Base-by-base conservation (phyloP, 2,113 vertebrate species). In the Triplophysa dalaica region DNA sequence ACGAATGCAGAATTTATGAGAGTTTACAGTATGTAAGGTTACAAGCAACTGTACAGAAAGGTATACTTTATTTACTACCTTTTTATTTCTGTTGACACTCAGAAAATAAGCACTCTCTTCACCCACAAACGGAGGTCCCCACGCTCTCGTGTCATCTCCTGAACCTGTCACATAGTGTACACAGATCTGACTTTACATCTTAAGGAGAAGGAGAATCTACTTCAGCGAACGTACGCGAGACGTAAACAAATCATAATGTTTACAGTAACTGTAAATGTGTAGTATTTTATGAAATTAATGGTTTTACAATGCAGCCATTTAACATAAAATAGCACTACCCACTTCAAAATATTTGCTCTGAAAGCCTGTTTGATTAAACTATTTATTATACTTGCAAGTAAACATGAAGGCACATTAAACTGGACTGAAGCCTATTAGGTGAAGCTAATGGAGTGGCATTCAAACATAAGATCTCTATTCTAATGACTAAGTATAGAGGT, bases 51-150 rank as follows among this genome's bases (percentile, higher is more conserved):
- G 8, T 61, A 8, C 4, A 26, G 14, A 48, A 19, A 17, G 50
- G 4, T 52, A 52, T 52, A 52, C 17, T 17, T 17, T 45, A 11
- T 45, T 33, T 60, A 60, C 58, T 62, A 96, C 95, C 91, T 98
- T 97, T 86, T 99, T 98, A 88, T 99, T 99, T 75, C 96, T 91
- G 86, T 99, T 99, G 85, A 99, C 89, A 81, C 97, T 99, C 63
- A 99, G 95, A 92, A 97, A 99, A 85, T 99, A 98, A 83, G 88
- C 80, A 83, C 95, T 99, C 90, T 99, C 96, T 70, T 86, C 90
- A 29, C 89, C 93, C 21, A 92, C 85, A 82, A 97, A 98, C 26
- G 96, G 96, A 76, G 97, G 97, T 3, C 96, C 97, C 97, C 97
- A 99, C 4, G 91, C 87, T 89, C 97, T 92, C 75, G 96, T 98